A percentile compares a stretch with the other conserved stretches of the same genome.
These are phyloP conservation scores for Rhorus exstirpatorius DNA, from an alignment of 2,888 invertebrate genomes.

Conservation along the genomic window DNA sequence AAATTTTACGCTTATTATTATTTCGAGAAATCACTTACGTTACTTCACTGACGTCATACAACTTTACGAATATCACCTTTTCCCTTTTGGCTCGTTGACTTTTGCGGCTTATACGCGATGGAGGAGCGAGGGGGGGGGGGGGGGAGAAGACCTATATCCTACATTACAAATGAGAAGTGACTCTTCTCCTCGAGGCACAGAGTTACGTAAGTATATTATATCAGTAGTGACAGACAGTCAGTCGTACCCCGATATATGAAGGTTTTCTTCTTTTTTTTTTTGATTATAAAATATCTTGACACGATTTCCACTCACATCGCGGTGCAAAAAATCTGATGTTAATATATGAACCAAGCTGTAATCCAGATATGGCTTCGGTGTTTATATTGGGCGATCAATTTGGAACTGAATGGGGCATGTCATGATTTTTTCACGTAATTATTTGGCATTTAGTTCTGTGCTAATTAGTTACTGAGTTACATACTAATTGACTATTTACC, in stretches of 20 bases:
- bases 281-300: conserved; percentile 53
- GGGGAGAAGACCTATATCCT: conserved; percentile 65
- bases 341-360: background rate
- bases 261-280: conserved; percentile 3
- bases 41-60: conserved; percentile 59
- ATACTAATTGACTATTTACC: too few species aligned
- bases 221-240: conserved; percentile 45
- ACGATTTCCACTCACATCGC: conserved; percentile 26
- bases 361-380: too few species aligned
- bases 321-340: background rate
- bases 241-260: conserved; percentile 27
- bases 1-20: conserved; percentile 49
- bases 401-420: too few species aligned
- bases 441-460: too few species aligned
- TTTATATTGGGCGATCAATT: too few species aligned
- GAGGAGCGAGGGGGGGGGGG: too few species aligned
- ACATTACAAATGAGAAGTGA: conserved; percentile 67
- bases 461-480: too few species aligned
- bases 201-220: conserved; percentile 59
- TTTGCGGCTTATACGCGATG: conserved; percentile 59
- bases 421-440: too few species aligned
- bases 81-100: conserved; percentile 56
- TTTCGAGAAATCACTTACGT: conserved; percentile 36
- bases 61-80: conserved; percentile 46
- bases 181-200: conserved; percentile 35